Conservation (phyloP, 2,888 invertebrate genomes). For the Drosophila neutralis region DNA sequence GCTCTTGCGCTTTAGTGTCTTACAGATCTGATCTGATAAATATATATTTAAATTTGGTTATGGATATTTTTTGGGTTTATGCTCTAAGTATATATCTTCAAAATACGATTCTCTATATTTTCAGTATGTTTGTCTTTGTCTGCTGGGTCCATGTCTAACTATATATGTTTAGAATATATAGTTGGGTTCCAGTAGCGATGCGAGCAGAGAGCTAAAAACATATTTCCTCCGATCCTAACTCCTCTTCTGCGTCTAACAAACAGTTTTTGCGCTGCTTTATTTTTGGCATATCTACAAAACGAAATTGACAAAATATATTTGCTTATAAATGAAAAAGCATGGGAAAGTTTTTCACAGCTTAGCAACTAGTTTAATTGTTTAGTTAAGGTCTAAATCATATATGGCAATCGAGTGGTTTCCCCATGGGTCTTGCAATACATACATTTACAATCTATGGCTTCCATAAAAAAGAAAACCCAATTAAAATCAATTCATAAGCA, state of each 20-base stretch:
- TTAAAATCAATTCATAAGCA: conserved; percentile 43
- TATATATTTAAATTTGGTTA: conserved; percentile 32
- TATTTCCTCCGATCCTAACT: conserved; percentile 24
- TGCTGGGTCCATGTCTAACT: conserved; percentile 8
- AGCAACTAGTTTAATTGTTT: conserved; percentile 52
- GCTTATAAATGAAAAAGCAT: conserved; percentile 34
- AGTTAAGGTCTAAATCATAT: conserved; percentile 54
- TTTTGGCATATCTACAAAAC: conserved; percentile 7
- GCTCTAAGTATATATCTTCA: conserved; percentile 42
- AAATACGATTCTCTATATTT: conserved; percentile 19
- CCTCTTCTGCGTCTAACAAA: conserved; percentile 71
- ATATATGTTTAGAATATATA: conserved; percentile 25
- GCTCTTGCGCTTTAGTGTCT: conserved; percentile 57
- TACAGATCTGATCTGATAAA: conserved; percentile 29
- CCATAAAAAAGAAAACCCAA: conserved; percentile 43
- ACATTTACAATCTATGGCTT: conserved; percentile 55
- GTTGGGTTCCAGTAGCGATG: conserved; percentile 2
- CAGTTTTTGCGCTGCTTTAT: conserved; percentile 60
- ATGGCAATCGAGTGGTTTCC: conserved; percentile 68
- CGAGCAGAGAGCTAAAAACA: conserved; percentile 27
- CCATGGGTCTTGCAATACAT: conserved; percentile 60
- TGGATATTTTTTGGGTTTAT: conserved; percentile 49
- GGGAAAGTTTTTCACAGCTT: conserved; percentile 69
- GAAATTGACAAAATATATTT: not conserved
- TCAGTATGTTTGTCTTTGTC: conserved; percentile 39